These are phyloP conservation scores for Echeneis naucrates DNA, from an alignment of 2,797 vertebrate genomes.

Conservation along the genomic window DNA sequence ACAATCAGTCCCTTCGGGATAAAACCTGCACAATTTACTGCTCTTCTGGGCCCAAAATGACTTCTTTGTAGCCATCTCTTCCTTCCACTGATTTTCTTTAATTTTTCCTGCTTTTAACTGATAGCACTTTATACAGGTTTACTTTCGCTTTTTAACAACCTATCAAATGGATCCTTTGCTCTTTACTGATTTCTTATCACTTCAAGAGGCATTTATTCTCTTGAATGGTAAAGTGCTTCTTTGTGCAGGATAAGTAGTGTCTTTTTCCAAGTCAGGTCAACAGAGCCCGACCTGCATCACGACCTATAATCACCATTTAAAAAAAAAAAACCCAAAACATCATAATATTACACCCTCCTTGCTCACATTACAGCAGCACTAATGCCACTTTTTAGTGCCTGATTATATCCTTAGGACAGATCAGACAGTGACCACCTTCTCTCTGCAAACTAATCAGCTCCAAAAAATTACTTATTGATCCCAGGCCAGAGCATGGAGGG, in stretches of 20 bases:
- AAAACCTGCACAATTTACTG: constrained; percentile 62
- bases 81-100: constrained; percentile 16
- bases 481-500: constrained; percentile 79
- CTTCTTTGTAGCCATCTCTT: constrained; percentile 41
- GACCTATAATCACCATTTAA: constrained; percentile 39
- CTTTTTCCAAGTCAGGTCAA: constrained; percentile 12
- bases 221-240: constrained; percentile 2
- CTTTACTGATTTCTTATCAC: constrained; percentile 21
- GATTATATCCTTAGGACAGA: constrained; percentile 97
- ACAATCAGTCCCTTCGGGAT: constrained; percentile 68
- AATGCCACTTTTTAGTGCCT: constrained; percentile 90
- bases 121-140: background rate
- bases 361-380: constrained; percentile 81
- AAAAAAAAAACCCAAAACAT: constrained; percentile 59
- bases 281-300: constrained; percentile 29
- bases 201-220: constrained; percentile 30
- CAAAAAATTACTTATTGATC: constrained; percentile 99
- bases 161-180: constrained; percentile 4
- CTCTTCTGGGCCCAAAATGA: constrained; percentile 61
- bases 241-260: constrained; percentile 1
- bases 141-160: constrained; percentile 28
- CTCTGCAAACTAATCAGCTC: constrained; percentile 97
- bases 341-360: constrained; percentile 44
- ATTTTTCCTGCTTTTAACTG: constrained; percentile 10
- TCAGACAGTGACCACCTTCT: constrained; percentile 89